Base-by-base conservation (phyloP, 2,797 vertebrate species). In the Cetoscarus ocellatus region DNA sequence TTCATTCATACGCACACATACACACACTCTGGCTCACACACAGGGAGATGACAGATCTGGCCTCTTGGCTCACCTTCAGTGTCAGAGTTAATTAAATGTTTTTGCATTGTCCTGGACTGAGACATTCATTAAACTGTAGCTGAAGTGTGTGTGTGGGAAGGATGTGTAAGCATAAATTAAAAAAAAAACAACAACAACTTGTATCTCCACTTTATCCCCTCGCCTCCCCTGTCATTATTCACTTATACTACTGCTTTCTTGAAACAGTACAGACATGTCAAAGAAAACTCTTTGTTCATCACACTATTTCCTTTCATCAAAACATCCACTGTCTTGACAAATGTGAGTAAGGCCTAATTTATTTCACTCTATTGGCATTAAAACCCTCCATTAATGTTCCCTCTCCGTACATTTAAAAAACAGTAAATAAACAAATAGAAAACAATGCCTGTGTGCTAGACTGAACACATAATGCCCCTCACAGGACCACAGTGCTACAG, bases 71-170 rank as follows among this genome's bases (percentile, higher is more conserved):
- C 70, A 84, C 65, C 79, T 80, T 74, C 65, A 71, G 73, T 81
- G 79, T 76, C 79, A 83, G 57, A 27, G 62, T 82, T 86, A 80
- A 86, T 89, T 80, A 84, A 77, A 86, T 86, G 66, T 85, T 87
- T 82, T 83, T 79, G 49, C 70, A 67, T 63, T 73, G 67, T 79
- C 61, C 61, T 65, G 75, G 73, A 74, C 75, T 58, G 67, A 69
- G 35, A 67, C 58, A 70, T 79, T 86, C 55, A 83, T 87, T 84
- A 77, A 84, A 87, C 78, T 78, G 57, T 70, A 58, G 15, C 53
- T 72, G 75, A 74, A 67, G 36, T 10, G 18, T 60, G 45, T 61
- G 34, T 47, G 19, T 19, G 73, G 58, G 58, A 49, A 61, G 54
- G 44, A 18, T 38, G 40, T 51, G 49, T 42, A 18, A 43, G 56